Conservation (phyloP, 2,113 vertebrate species). For the Anoplopoma fimbria region DNA sequence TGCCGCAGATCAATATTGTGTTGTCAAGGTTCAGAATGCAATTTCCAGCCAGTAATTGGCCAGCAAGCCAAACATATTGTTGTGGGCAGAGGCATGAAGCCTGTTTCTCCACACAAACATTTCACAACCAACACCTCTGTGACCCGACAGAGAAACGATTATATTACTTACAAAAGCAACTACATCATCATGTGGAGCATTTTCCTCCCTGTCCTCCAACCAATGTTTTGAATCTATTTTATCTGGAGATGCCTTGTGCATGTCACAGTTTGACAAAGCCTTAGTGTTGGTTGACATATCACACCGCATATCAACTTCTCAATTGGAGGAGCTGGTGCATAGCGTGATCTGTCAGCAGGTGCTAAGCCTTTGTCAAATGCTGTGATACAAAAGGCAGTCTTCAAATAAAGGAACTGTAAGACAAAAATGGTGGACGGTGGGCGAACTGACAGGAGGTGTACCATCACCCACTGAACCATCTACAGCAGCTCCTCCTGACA, state of each 20-base stretch:
- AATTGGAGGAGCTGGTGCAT: slow-evolving; percentile 74
- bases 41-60: slow-evolving; percentile 73
- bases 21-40: slow-evolving; percentile 63
- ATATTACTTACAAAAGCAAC: slow-evolving; percentile 46
- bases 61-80: slow-evolving; percentile 55
- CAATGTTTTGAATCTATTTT: slow-evolving; percentile 55
- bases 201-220: slow-evolving; percentile 16
- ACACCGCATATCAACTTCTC: slow-evolving; percentile 72
- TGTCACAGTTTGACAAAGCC: slow-evolving; percentile 70
- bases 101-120: slow-evolving; percentile 46
- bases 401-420: slow-evolving; percentile 69
- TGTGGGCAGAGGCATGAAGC: slow-evolving; percentile 58
- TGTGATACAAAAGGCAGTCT: slow-evolving; percentile 67
- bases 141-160: slow-evolving; percentile 47
- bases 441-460: slow-evolving; percentile 70
- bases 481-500: slow-evolving; percentile 54
- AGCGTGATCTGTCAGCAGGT: slow-evolving; percentile 78
- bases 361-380: slow-evolving; percentile 77
- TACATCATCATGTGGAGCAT: slow-evolving; percentile 32
- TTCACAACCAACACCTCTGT: slow-evolving; percentile 54
- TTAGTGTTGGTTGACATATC: slow-evolving; percentile 72
- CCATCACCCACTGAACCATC: slow-evolving; percentile 61
- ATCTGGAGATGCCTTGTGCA: slow-evolving; percentile 40
- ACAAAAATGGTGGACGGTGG: slow-evolving; percentile 70
- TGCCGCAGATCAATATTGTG: slow-evolving; percentile 58